phyloP scores from a whole-genome alignment of 2,113 vertebrate genomes.

The Amphiprion ocellaris region DNA sequence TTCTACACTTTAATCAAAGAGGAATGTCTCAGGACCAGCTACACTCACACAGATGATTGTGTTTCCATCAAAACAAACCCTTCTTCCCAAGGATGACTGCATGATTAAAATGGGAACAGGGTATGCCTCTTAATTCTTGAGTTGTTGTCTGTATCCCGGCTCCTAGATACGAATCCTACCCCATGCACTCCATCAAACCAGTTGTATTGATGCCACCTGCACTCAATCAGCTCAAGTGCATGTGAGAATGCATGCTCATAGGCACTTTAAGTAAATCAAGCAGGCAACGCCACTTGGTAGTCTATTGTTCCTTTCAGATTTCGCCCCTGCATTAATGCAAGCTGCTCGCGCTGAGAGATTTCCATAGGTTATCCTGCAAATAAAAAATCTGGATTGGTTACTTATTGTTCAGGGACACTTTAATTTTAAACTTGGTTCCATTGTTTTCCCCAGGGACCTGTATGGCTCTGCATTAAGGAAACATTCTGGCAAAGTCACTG shows the following conservation, averaged over 20 bases:
- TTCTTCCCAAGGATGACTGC: neutral
- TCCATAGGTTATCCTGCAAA: constrained; percentile 32
- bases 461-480: neutral
- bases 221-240: constrained; percentile 53
- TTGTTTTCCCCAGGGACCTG: constrained; percentile 22
- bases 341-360: constrained; percentile 6
- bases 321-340: constrained; percentile 49
- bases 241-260: constrained; percentile 45
- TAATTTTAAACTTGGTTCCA: constrained; percentile 23
- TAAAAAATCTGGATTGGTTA: constrained; percentile 31
- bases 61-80: constrained; percentile 43
- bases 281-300: neutral
- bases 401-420: constrained; percentile 51
- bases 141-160: constrained; percentile 4
- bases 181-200: constrained; percentile 54
- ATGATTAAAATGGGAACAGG: constrained; percentile 58
- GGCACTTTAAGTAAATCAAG: constrained; percentile 52
- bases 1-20: constrained; percentile 63
- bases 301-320: constrained; percentile 28
- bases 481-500: constrained; percentile 11
- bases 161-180: constrained; percentile 28
- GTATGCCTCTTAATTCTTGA: constrained; percentile 28
- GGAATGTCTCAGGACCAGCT: constrained; percentile 47
- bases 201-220: constrained; percentile 27
- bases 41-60: constrained; percentile 26